Percentiles rank a stretch among this genome's conserved stretches.
phyloP scores from a whole-genome alignment of 2,797 vertebrate species.

The Pogoniulus pusillus region DNA sequence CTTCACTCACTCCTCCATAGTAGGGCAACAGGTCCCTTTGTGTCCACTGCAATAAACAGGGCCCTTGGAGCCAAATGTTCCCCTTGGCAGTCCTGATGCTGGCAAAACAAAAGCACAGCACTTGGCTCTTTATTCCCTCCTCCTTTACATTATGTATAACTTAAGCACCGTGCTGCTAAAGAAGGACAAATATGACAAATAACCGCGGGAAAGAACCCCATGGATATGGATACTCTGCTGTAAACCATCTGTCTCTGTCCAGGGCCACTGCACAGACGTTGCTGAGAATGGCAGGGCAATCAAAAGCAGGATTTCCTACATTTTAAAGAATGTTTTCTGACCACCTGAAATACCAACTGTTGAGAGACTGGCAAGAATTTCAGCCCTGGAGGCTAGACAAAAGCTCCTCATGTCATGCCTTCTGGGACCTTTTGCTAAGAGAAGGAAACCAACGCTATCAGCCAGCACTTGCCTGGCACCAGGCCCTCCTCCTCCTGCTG shows the following conservation, averaged over 20 bases:
- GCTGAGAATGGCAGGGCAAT: not conserved
- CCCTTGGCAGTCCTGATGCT: not conserved
- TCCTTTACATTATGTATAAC: conserved; percentile 65
- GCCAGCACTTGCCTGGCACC: not conserved
- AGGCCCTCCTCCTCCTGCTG: conserved; percentile 12
- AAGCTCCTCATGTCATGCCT: not conserved
- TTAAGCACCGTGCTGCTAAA: conserved; percentile 63
- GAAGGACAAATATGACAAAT: conserved; percentile 77
- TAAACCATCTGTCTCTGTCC: conserved; percentile 76
- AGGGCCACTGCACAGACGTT: conserved; percentile 55
- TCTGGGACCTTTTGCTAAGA: not conserved
- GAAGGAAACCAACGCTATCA: not conserved
- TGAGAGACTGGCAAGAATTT: conserved; percentile 13
- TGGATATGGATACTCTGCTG: conserved; percentile 65
- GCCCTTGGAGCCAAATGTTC: conserved; percentile 26
- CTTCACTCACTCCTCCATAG: not conserved
- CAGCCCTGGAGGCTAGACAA: conserved; percentile 28
- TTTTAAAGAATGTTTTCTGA: conserved; percentile 1
- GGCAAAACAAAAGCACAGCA: conserved; percentile 10
- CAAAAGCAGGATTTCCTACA: conserved; percentile 21
- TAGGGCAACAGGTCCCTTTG: not conserved
- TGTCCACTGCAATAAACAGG: not conserved
- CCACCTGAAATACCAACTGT: not conserved
- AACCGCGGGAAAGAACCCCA: conserved; percentile 62
- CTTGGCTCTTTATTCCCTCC: conserved; percentile 57